Percentiles rank a stretch among this genome's conserved stretches.
Evolutionary conservation across 2,113 vertebrate genomes (phyloP).

Genomic region (Cynoglossus semilaevis): DNA sequence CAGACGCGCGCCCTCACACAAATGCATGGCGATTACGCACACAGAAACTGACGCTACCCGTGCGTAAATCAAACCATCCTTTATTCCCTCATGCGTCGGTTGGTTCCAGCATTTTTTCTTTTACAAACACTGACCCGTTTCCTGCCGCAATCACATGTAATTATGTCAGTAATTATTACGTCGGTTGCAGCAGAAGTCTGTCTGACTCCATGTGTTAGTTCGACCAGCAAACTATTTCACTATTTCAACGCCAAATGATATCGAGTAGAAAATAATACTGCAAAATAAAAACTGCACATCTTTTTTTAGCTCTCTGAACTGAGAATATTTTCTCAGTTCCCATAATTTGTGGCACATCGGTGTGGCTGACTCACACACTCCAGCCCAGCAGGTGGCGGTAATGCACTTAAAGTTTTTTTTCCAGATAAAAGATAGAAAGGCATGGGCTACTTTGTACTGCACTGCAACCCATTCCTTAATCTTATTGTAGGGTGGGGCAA

Average conservation of each 20-base stretch:
- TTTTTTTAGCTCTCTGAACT: no score
- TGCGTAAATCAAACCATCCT: slow-evolving; percentile 8
- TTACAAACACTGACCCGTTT: slow-evolving; percentile 23
- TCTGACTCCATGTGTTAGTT: slow-evolving; percentile 19
- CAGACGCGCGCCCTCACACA: not conserved
- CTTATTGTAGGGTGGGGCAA: no score
- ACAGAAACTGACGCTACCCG: not conserved
- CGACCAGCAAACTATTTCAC: slow-evolving; percentile 12
- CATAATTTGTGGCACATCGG: no score
- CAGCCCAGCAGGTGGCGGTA: no score
- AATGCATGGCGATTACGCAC: not conserved
- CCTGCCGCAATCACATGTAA: slow-evolving; percentile 55
- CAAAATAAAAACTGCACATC: no score
- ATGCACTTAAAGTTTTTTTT: no score
- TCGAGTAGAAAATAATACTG: no score
- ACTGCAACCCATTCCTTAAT: no score
- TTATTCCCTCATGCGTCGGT: slow-evolving; percentile 6
- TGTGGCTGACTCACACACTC: not conserved
- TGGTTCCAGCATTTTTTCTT: not conserved
- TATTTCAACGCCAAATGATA: slow-evolving; percentile 30
- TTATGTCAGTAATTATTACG: slow-evolving; percentile 58
- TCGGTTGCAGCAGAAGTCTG: slow-evolving; percentile 14
- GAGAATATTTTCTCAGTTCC: no score
- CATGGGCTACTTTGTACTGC: no score
- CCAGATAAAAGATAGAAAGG: no score